Base-by-base conservation (phyloP, 2,888 invertebrate species). In the Clepsis dumicolana region DNA sequence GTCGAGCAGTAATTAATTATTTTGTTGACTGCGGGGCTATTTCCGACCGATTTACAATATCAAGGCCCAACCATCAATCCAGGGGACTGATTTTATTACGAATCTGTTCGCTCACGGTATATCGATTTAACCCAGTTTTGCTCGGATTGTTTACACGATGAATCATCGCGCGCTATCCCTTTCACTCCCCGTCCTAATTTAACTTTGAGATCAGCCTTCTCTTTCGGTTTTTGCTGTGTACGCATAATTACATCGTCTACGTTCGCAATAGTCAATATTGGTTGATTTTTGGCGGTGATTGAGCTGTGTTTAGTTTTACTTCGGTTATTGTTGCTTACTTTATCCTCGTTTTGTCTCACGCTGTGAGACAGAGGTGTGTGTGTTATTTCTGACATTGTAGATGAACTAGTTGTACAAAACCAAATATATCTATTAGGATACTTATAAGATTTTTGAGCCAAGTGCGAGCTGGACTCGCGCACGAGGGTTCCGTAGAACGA, bases 101-200 rank as follows among this genome's bases (percentile, higher is more conserved):
- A 48, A 57, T 57, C 57, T 24, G 54, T 50, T 63, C 63, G 29
- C 25, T 38, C 56, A 50, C 56, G 57, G 50, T 63, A 68, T 68
- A 68, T 68, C 63, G 67, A 68, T 63, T 63, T 48, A 62, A 63
- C 67, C 67, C 57, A 68, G 67, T 59, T 68, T 59, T 3, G 4
- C 35, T 29, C 21, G 48, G 48, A 32, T n/a, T 50, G 65, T 65
- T 65, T 59, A 50, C 57, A n/a, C 38, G 35, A 48, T 65, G 65
- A 59, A 24, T 59, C 65, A 50, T 27, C 41, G 38, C 59, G 25
- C 4, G 44, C 64, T 32, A 21, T 64, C 56, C 32, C 48, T 56
- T 44, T 64, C 21, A n/a, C 44, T 59, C 59, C 29, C 48, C 56
- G 16, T 48, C 41, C 21, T 25, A 29, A 32, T 48, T 32, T 32